Conservation (phyloP, 2,797 vertebrate species). For the Pangasius mekongensis region DNA sequence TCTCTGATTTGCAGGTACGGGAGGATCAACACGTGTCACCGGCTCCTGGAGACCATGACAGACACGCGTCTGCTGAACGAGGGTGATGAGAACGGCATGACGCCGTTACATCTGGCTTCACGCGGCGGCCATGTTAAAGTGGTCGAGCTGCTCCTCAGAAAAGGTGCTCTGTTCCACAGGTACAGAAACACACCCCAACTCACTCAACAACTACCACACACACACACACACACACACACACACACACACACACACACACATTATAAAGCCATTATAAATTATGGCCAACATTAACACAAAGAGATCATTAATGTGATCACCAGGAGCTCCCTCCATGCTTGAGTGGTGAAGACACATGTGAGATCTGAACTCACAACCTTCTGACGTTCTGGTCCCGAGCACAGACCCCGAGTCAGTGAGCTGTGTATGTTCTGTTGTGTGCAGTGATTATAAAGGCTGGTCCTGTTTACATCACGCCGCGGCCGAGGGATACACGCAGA, state of each 20-base stretch:
- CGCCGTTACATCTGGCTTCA: slow-evolving; percentile 84
- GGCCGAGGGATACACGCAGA: slow-evolving; percentile 83
- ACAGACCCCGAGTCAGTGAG: background rate
- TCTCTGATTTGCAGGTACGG: slow-evolving; percentile 74
- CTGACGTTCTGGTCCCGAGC: background rate
- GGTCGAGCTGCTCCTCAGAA: slow-evolving; percentile 84
- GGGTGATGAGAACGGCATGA: slow-evolving; percentile 85
- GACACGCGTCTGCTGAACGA: slow-evolving; percentile 85
- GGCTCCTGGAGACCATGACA: slow-evolving; percentile 78
- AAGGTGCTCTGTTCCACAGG: slow-evolving; percentile 85
- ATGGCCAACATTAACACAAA: background rate
- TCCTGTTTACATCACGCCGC: slow-evolving; percentile 84
- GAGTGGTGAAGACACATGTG: background rate
- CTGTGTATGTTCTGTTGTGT: slow-evolving; percentile 19
- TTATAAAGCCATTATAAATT: no score
- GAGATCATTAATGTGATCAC: background rate
- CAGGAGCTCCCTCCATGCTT: background rate
- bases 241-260: background rate
- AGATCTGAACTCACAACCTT: background rate
- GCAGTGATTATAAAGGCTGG: slow-evolving; percentile 85
- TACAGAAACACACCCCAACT: slow-evolving; percentile 47
- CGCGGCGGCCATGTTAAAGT: slow-evolving; percentile 85
- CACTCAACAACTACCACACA: background rate
- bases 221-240: background rate
- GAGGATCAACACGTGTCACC: slow-evolving; percentile 83